Base-by-base conservation (phyloP, 2,113 vertebrate species). In the Odontophorus gujanensis region DNA sequence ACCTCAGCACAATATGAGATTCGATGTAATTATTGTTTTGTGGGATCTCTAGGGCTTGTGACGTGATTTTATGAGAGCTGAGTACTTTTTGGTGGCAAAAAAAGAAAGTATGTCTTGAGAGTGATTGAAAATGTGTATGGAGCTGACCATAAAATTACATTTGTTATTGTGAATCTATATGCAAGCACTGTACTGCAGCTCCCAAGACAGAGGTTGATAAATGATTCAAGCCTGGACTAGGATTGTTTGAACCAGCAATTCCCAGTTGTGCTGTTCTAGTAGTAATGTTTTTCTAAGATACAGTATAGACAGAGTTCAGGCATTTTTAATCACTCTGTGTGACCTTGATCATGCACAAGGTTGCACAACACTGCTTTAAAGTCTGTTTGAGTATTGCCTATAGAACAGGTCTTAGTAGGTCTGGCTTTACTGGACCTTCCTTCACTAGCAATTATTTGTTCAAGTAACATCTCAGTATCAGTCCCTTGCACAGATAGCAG, bases 271-370 rank as follows among this genome's bases (percentile, higher is more conserved):
- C 43, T 86, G 32, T 69, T 80, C 66, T 66, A 45, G n/a, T 81
- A 78, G 63, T 24, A 93, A 87, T 81, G 53, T 72, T 94, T 96
- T 90, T 86, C n/a, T 89, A 78, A 87, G 34, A 38, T 75, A 30
- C 20, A 45, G 28, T 53, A 48, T 57, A 77, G 59, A 62, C 21
- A 80, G 53, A 45, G 21, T 55, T 66, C 21, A 18, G 30, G 59
- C 26, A 73, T 89, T 85, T 90, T 93, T 79, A 91, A 90, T 89
- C 40, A 45, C 9, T 69, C 25, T n/a, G 5, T 80, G 38, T 77
- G 72, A 87, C 83, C 86, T 90, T 94, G 73, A 28, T 84, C 40
- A 26, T 57, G n/a, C 75, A 13, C 17, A 67, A 9, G 26, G n/a
- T 92, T 81, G 68, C 57, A 68, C 25, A 84, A 19, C 21, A 74